Base-by-base conservation (phyloP, 2,797 vertebrate species). In the Semaprochilodus insignis region DNA sequence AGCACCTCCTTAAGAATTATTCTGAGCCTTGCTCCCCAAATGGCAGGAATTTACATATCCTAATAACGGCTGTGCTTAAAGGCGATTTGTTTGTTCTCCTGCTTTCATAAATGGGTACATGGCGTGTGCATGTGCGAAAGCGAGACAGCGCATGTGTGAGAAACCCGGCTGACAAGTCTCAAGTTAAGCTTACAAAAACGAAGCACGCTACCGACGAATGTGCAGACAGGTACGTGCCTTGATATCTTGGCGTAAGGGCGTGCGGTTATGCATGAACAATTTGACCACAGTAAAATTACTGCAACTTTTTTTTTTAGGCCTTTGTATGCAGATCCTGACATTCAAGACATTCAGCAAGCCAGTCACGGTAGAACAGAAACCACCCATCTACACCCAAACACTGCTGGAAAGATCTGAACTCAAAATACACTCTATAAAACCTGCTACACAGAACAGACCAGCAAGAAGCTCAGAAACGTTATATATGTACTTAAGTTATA, bases 1-100 rank as follows among this genome's bases (percentile, higher is more conserved):
- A 90, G 88, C 89, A 88, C 88, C 90, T 85, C 84, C 89, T 88
- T 89, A 77, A 88, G 90, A 93, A 91, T 91, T 85, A 92, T 87
- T 86, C 84, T 19, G 55, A 78, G 83, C 80, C 74, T 66, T 81
- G 77, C 83, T 83, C 80, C 84, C 81, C 71, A 74, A 81, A 84
- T 75, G 78, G 75, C 59, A n/a, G 66, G 60, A 83, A 88, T 87
- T 88, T 87, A 87, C 86, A 87, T 88, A 85, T 81, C 82, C 80
- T 86, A 87, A 87, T 86, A 87, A 85, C 44, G 75, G 36, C 66
- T 70, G 63, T 54, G 69, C 82, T 85, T 83, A 80, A 85, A 88
- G 84, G 80, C 70, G 66, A 84, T 88, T 83, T 88, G 81, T 85
- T 88, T 88, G 84, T 86, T 83, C 83, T 67, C 65, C 75, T 69